These are phyloP conservation scores for Drosophila tripunctata DNA, from an alignment of 2,888 invertebrate genomes.

Conservation along the genomic window DNA sequence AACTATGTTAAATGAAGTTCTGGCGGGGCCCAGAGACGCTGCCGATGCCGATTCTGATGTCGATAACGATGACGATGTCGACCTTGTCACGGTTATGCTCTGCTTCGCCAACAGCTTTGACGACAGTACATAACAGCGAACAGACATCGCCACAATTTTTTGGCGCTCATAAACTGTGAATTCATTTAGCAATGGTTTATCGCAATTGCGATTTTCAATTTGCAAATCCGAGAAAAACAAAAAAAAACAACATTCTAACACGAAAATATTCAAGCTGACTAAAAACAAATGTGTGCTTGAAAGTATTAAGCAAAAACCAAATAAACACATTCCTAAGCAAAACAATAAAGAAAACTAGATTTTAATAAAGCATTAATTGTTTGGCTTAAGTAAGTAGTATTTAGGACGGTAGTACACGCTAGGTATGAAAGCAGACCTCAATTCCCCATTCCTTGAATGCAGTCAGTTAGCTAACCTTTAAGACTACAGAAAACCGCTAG, in stretches of 20 bases:
- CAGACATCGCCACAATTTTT: constrained; percentile 12
- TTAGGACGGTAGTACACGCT: too few relatives aligned
- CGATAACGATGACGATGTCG: constrained; percentile 22
- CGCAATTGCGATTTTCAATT: constrained; percentile 21
- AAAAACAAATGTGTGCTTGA: neutral
- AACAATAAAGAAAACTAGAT: too few relatives aligned
- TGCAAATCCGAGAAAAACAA: neutral
- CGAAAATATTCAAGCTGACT: neutral
- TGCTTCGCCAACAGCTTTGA: constrained; percentile 55
- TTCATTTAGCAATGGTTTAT: constrained; percentile 21
- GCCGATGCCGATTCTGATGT: constrained; percentile 4
- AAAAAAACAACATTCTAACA: neutral
- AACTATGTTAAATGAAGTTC: constrained; percentile 67
- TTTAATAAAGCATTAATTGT: too few relatives aligned
- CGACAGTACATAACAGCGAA: constrained; percentile 25
- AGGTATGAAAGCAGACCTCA: too few relatives aligned
- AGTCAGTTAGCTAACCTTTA: too few relatives aligned
- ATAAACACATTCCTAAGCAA: too few relatives aligned
- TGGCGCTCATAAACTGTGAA: constrained; percentile 31
- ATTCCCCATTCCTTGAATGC: too few relatives aligned
- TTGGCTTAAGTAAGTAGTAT: too few relatives aligned
- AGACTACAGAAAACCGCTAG: too few relatives aligned
- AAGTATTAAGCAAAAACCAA: neutral
- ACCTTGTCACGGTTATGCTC: constrained; percentile 72
- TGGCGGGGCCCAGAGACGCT: constrained; percentile 21